Evolutionary conservation across 2,113 vertebrate genomes (phyloP).

Genomic region (Micromys minutus): DNA sequence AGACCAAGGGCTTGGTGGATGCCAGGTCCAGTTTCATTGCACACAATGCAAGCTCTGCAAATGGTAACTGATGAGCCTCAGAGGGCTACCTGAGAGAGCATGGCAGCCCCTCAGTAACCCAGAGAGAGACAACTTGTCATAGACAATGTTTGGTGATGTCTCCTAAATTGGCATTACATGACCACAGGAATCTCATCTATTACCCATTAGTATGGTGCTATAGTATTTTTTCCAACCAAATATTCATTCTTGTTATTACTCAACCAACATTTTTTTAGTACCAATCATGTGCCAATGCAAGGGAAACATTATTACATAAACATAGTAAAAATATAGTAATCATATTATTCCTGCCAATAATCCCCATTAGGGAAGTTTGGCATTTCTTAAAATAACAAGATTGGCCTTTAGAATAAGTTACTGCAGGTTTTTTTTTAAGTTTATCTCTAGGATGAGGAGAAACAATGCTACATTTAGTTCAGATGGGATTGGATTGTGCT

Average conservation of each 20-base stretch:
- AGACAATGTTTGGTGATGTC: conserved; percentile 61
- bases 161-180: conserved; percentile 62
- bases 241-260: neutral
- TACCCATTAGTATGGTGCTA: conserved; percentile 55
- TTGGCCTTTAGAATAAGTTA: conserved; percentile 58
- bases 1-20: conserved; percentile 81
- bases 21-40: conserved; percentile 81
- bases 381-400: neutral
- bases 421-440: conserved; percentile 67
- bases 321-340: neutral
- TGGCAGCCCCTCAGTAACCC: conserved; percentile 55
- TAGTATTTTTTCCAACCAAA: conserved; percentile 45
- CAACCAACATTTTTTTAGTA: neutral
- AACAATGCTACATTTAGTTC: neutral
- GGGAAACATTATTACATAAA: conserved; percentile 20
- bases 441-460: neutral
- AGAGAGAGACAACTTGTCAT: conserved; percentile 36
- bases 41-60: conserved; percentile 74
- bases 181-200: conserved; percentile 67
- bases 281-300: conserved; percentile 7
- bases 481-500: neutral
- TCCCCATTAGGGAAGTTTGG: neutral
- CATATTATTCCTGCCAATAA: conserved; percentile 51
- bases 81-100: conserved; percentile 77
- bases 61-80: conserved; percentile 75